Base-by-base conservation (phyloP, 2,888 invertebrate genomes). In the Dicycla oo region DNA sequence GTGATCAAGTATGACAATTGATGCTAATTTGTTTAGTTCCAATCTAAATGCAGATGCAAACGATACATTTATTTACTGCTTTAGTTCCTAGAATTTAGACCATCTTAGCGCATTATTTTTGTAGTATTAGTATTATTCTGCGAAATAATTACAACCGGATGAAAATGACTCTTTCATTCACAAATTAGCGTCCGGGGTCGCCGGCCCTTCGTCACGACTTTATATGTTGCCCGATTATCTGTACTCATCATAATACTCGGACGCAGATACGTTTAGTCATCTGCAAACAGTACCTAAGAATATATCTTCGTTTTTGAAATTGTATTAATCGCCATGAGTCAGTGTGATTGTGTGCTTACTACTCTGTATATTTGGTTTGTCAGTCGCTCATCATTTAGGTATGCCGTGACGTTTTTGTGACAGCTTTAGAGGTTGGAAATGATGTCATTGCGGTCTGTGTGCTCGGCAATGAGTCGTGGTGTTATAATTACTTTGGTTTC, bases 381-480 rank as follows among this genome's bases (percentile, higher is more conserved):
- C 84, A 85, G 84, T 85, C 84, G 80, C 78, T 94, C 94, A 93
- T 89, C 89, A 85, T 87, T 90, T 75, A 86, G 88, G 87, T 89
- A 93, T 91, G 89, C 81, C 80, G 86, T 93, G 92, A 94, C 93
- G 93, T 89, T 80, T 84, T 72, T 75, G 73, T 81, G 86, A 86
- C 87, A 86, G 84, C 82, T 86, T 88, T 81, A 82, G 75, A 81
- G 79, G 86, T 83, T 86, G 86, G 81, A 79, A 83, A 88, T 94
- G 94, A 94, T 91, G 90, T 93, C 94, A 94, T 89, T 90, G 88
- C 78, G 89, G 89, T 88, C 85, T 82, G 83, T 80, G 77, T 82
- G 77, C 80, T 82, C 81, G 80, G 80, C 71, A 77, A 82, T 83
- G 84, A 81, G 73, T 67, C 34, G 66, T 18, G 51, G 45, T 62